Base-by-base conservation (phyloP, 2,113 vertebrate species). In the Peromyscus californicus region DNA sequence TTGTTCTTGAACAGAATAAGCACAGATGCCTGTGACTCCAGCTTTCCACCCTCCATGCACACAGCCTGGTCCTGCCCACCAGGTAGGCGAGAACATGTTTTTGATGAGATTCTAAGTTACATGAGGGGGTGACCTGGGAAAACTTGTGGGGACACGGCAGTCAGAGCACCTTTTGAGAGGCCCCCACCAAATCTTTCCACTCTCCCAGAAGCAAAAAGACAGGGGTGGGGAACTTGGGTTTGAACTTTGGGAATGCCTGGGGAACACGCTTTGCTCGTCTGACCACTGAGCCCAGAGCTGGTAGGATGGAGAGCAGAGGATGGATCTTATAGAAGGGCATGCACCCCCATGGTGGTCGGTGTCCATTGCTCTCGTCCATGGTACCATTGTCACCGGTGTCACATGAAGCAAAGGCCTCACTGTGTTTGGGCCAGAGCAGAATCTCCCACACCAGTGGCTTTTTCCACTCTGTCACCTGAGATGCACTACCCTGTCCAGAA, bases 91-190 rank as follows among this genome's bases (percentile, higher is more conserved):
- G 88, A 97, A 98, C 93, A 96, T 97, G 93, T 76, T 96, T 95
- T 97, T 96, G 96, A 93, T 96, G 98, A 95, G 97, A 95, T 96
- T 94, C 97, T 67, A 13, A 94, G 63, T 96, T 91, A 89, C 96
- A 83, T 33, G 17, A 51, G 17, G 31, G 59, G 74, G 63, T 51
- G 57, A 48, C 39, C 75, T 29, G 0, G 48, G 39, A 72, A 65
- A 31, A 21, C 24, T n/a, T 33, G 61, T 65, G 8, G 26, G 59
- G 59, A 67, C 33, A 54, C 59, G 76, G 70, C 57, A 45, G 72
- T 84, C 26, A 85, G 67, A 90, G 42, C 42, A 78, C 72, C 76
- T 72, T 82, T 59, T 19, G 17, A 91, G 51, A 36, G 79, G 84
- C 65, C 59, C 69, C 51, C 70, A 85, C 69, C 63, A 54, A 80